Conservation (phyloP, 2,888 invertebrate species). For the Unio delphinus region DNA sequence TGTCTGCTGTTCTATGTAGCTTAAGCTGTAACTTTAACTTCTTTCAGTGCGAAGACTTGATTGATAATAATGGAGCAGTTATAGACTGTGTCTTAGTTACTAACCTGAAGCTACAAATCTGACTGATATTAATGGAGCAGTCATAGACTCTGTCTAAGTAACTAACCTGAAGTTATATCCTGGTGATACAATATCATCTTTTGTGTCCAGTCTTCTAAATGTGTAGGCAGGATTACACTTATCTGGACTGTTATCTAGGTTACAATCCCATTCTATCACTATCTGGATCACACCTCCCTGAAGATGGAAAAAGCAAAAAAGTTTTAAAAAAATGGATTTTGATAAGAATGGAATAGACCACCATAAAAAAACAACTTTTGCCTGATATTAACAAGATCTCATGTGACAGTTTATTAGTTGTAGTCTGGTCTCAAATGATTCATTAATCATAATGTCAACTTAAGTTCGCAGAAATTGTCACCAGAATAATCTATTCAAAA, state of each 20-base stretch:
- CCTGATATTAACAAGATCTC: background rate
- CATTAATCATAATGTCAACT: background rate
- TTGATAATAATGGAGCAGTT: background rate
- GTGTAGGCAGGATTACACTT: constrained; percentile 72
- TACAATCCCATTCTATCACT: constrained; percentile 73
- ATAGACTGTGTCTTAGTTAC: background rate
- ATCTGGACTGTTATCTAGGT: constrained; percentile 71
- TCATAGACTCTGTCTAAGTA: background rate
- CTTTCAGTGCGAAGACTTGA: background rate
- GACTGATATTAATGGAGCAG: too few species aligned
- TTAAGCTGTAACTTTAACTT: background rate
- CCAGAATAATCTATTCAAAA: too few species aligned
- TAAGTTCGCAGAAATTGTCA: too few species aligned
- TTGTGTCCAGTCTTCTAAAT: constrained; percentile 72
- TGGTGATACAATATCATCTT: constrained; percentile 67
- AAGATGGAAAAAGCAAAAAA: constrained; percentile 1
- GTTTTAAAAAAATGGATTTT: background rate
- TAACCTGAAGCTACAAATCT: background rate
- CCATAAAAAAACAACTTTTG: background rate
- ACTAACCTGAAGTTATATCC: constrained; percentile 74
- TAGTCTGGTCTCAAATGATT: background rate
- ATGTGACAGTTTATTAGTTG: too few species aligned
- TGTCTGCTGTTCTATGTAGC: background rate
- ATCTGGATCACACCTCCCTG: constrained; percentile 73
- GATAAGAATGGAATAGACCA: background rate